A percentile compares a stretch with the other conserved stretches of the same genome.
These are phyloP conservation scores for Drosophila sproati DNA, from an alignment of 1,140 invertebrate species.

Conservation along the genomic window DNA sequence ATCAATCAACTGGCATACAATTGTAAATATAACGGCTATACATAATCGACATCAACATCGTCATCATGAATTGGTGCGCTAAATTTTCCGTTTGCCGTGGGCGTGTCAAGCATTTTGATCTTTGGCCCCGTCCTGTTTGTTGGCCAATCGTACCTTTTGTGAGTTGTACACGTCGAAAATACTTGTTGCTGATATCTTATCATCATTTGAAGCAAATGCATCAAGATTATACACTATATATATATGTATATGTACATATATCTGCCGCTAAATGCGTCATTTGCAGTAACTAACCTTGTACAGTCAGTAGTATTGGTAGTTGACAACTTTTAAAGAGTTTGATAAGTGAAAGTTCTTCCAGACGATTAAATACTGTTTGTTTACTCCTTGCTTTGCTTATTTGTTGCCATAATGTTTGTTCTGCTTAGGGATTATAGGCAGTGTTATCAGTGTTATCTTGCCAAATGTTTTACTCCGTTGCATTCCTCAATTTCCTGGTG, in stretches of 20 bases:
- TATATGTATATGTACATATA: not conserved
- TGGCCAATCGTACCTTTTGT: not conserved
- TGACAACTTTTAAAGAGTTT: not conserved
- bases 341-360: no score
- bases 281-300: not conserved
- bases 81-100: not conserved
- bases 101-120: constrained; percentile 25
- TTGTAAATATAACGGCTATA: not conserved
- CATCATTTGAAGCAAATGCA: constrained; percentile 4
- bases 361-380: no score
- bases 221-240: not conserved
- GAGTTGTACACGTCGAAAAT: constrained; percentile 5
- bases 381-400: no score
- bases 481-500: not conserved
- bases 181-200: constrained; percentile 33
- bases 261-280: constrained; percentile 12
- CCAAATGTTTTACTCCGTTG: not conserved
- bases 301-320: not conserved
- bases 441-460: no score
- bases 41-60: constrained; percentile 6
- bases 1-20: constrained; percentile 3
- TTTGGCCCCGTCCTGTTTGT: constrained; percentile 24
- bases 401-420: no score
- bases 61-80: not conserved
- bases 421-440: no score